Evolutionary conservation across 2,797 vertebrate genomes (phyloP).

Genomic region (Syncerus caffer): DNA sequence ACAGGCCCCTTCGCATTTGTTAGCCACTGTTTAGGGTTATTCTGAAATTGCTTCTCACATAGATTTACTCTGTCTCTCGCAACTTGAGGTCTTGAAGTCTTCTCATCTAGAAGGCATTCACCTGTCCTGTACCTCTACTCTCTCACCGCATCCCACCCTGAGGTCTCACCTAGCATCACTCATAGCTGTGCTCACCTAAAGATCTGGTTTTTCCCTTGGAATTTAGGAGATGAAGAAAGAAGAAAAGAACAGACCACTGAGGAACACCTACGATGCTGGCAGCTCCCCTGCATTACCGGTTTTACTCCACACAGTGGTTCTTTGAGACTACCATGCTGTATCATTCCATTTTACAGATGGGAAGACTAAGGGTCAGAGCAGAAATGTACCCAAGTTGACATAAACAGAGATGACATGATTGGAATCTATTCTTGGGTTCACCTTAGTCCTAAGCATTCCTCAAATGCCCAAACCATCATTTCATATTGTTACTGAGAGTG

Average conservation of each 20-base stretch:
- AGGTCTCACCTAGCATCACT: not conserved
- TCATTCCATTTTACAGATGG: not conserved
- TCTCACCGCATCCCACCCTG: not conserved
- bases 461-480: not conserved
- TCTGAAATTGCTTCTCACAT: not conserved
- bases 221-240: not conserved
- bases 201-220: not conserved
- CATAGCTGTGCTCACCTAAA: not conserved
- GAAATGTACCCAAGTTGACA: not conserved
- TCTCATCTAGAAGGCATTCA: accelerated
- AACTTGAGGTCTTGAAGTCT: not conserved
- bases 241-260: not conserved
- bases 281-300: not conserved
- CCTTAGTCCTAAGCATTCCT: not conserved
- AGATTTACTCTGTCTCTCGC: not conserved
- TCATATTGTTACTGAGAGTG: not conserved
- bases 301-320: not conserved
- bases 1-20: too few species aligned
- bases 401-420: not conserved
- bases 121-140: not conserved
- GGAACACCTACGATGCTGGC: too few species aligned
- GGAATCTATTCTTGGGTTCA: not conserved
- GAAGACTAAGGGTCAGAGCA: not conserved
- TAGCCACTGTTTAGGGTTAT: not conserved
- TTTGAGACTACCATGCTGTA: not conserved